Conservation (phyloP, 2,797 vertebrate species). For the Artibeus jamaicensis region DNA sequence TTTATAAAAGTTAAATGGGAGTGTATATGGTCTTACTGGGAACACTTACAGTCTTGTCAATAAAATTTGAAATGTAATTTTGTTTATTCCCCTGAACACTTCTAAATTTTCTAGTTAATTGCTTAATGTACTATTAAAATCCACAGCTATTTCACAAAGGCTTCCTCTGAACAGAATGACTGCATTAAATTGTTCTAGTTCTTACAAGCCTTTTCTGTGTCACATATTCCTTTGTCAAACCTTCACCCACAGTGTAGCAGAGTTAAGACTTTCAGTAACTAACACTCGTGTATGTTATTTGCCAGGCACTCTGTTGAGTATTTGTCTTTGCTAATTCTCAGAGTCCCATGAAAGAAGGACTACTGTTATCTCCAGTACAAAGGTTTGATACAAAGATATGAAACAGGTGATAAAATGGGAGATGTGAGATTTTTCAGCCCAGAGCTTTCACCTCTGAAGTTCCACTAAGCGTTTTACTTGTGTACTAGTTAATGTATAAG, state of each 20-base stretch:
- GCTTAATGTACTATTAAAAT: background rate
- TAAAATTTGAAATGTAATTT: background rate
- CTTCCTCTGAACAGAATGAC: background rate
- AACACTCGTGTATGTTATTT: background rate
- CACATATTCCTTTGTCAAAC: background rate
- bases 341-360: background rate
- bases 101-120: background rate
- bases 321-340: background rate
- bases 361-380: no score
- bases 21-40: background rate
- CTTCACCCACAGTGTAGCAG: background rate
- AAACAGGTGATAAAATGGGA: background rate
- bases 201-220: background rate
- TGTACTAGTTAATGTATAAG: background rate
- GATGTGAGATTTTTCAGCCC: background rate
- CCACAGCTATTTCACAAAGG: background rate
- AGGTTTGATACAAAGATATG: background rate
- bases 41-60: background rate
- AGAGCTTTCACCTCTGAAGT: background rate
- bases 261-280: background rate
- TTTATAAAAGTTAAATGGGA: background rate
- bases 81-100: background rate
- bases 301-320: background rate
- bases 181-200: accelerated
- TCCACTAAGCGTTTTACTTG: background rate